Evolutionary conservation across 2,797 vertebrate genomes (phyloP).

Genomic region (Myripristis murdjan): DNA sequence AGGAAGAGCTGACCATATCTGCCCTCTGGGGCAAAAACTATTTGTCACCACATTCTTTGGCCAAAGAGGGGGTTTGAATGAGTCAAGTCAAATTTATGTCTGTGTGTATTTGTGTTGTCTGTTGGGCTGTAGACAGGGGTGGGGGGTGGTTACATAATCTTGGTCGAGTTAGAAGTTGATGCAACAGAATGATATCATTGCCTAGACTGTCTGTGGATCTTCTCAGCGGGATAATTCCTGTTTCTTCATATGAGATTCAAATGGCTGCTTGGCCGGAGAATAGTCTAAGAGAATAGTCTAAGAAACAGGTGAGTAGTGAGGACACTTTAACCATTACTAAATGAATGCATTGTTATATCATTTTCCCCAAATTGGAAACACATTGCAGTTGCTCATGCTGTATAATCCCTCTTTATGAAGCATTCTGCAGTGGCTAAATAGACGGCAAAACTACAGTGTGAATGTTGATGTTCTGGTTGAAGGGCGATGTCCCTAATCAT

Average conservation of each 20-base stretch:
- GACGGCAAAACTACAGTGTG: neutral
- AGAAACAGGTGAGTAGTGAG: slow-evolving; percentile 28
- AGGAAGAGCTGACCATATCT: slow-evolving; percentile 6
- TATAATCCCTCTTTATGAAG: neutral
- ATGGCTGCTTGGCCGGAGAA: no score
- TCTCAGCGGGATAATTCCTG: slow-evolving; percentile 16
- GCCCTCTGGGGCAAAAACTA: slow-evolving; percentile 2
- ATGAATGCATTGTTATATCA: slow-evolving; percentile 1
- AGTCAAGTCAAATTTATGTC: slow-evolving; percentile 41
- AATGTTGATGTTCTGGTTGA: neutral
- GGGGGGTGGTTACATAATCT: slow-evolving; percentile 44
- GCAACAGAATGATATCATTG: slow-evolving; percentile 53
- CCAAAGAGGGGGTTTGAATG: slow-evolving; percentile 24
- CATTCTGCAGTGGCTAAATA: no score
- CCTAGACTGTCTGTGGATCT: slow-evolving; percentile 42
- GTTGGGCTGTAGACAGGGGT: slow-evolving; percentile 24
- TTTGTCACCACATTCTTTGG: slow-evolving; percentile 37
- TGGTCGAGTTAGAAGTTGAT: slow-evolving; percentile 44
- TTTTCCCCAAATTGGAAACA: neutral
- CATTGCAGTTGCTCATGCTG: neutral
- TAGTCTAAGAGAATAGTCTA: no score
- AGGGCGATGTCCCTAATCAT: neutral
- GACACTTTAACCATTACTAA: slow-evolving; percentile 22
- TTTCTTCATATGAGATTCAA: no score
- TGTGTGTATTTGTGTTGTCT: slow-evolving; percentile 39